Conservation (phyloP, 2,797 vertebrate species). For the Brachyrhaphis roseni region DNA sequence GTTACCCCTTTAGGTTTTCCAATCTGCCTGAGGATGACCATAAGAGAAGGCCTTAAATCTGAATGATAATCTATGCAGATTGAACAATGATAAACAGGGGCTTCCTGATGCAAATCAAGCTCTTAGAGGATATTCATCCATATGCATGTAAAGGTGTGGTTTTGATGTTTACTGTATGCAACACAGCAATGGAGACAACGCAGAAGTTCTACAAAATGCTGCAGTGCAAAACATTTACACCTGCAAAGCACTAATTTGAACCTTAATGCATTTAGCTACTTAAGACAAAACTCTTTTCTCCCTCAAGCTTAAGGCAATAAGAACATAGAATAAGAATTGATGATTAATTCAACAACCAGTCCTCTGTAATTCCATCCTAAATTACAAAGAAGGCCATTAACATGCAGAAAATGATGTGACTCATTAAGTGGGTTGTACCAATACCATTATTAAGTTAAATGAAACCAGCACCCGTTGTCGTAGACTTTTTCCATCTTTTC, state of each 20-base stretch:
- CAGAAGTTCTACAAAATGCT: conserved; percentile 3
- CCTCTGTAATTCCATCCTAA: conserved; percentile 27
- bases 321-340: conserved; percentile 33
- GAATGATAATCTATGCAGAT: conserved; percentile 64
- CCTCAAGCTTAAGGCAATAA: conserved; percentile 21
- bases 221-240: neutral
- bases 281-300: conserved; percentile 19
- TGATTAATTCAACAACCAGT: conserved; percentile 46
- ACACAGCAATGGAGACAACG: neutral
- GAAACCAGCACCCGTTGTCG: conserved; percentile 34
- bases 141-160: conserved; percentile 42
- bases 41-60: conserved; percentile 25
- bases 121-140: conserved; percentile 45
- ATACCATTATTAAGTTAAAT: conserved; percentile 44
- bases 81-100: conserved; percentile 40
- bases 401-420: conserved; percentile 47
- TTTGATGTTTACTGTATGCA: conserved; percentile 1
- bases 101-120: conserved; percentile 40
- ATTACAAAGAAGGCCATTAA: conserved; percentile 41
- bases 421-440: conserved; percentile 53
- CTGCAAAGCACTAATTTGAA: conserved; percentile 3
- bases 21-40: conserved; percentile 50
- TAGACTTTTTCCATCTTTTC: neutral
- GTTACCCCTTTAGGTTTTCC: conserved; percentile 34
- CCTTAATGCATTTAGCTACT: neutral